phyloP scores from a whole-genome alignment of 2,888 invertebrate species.

The Litoditis marina region DNA sequence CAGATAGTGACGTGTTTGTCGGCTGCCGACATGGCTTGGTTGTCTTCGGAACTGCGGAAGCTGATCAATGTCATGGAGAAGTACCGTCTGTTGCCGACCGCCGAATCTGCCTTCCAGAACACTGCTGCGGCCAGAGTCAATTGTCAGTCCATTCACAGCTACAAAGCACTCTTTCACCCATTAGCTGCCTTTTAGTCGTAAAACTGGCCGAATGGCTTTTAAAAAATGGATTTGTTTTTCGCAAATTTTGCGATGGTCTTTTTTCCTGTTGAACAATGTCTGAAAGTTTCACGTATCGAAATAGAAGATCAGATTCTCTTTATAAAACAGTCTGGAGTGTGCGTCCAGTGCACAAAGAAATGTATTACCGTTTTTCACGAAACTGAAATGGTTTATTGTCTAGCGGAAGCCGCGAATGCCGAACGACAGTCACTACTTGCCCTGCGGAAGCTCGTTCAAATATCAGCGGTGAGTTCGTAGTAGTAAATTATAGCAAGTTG shows the following conservation, averaged over 20 bases:
- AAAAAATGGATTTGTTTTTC: too few species aligned
- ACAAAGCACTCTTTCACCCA: neutral
- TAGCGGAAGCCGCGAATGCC: constrained; percentile 51
- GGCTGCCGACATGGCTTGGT: constrained; percentile 23
- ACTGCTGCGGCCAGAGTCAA: neutral
- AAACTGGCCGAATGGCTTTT: too few species aligned
- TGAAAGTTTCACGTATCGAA: too few species aligned
- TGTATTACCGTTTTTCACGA: too few species aligned
- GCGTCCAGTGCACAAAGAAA: neutral
- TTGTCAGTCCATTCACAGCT: neutral
- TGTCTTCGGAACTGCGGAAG: constrained; percentile 25
- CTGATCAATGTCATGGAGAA: constrained; percentile 40
- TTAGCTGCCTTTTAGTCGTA: too few species aligned
- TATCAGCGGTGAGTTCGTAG: constrained; percentile 59
- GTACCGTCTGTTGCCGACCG: constrained; percentile 43
- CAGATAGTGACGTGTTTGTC: constrained; percentile 19
- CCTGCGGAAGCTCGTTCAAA: constrained; percentile 66
- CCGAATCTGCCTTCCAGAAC: neutral
- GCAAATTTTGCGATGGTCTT: neutral
- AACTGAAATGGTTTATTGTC: too few species aligned
- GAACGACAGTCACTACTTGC: constrained; percentile 62
- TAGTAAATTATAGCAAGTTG: too few species aligned
- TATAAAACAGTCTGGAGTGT: too few species aligned
- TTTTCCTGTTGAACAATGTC: too few species aligned
- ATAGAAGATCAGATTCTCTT: too few species aligned